A percentile compares a stretch with the other conserved stretches of the same genome.
These are phyloP conservation scores for Mormyrops boulengeri DNA, from an alignment of 2,797 vertebrate species.

Conservation along the genomic window DNA sequence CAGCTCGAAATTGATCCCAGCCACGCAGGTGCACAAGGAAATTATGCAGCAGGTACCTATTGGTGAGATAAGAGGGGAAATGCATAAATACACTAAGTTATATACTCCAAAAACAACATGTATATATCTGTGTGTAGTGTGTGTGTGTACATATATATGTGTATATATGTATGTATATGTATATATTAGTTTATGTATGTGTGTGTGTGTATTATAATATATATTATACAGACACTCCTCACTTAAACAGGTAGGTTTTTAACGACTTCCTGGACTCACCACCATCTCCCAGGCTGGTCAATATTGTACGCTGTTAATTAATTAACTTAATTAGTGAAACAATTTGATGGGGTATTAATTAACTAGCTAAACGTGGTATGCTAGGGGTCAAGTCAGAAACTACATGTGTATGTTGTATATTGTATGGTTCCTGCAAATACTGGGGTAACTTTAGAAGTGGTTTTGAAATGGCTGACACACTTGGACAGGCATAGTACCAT, in stretches of 20 bases:
- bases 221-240: not conserved
- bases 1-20: conserved; percentile 87
- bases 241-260: not conserved
- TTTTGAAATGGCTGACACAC: not conserved
- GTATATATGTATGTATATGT: not conserved
- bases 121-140: not conserved
- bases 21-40: conserved; percentile 86
- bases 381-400: not conserved
- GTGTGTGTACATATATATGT: not conserved
- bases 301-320: not conserved
- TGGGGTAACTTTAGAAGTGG: not conserved
- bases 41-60: conserved; percentile 89
- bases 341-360: not conserved
- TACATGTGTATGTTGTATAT: not conserved
- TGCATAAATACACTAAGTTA: not conserved
- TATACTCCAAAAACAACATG: not conserved
- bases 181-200: too few relatives aligned
- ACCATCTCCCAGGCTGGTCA: not conserved
- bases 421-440: not conserved
- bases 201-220: not conserved
- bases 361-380: not conserved
- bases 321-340: not conserved
- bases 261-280: not conserved
- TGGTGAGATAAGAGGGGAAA: not conserved
- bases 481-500: not conserved